Base-by-base conservation (phyloP, 1,140 invertebrate species). In the Meloidogyne hapla region DNA sequence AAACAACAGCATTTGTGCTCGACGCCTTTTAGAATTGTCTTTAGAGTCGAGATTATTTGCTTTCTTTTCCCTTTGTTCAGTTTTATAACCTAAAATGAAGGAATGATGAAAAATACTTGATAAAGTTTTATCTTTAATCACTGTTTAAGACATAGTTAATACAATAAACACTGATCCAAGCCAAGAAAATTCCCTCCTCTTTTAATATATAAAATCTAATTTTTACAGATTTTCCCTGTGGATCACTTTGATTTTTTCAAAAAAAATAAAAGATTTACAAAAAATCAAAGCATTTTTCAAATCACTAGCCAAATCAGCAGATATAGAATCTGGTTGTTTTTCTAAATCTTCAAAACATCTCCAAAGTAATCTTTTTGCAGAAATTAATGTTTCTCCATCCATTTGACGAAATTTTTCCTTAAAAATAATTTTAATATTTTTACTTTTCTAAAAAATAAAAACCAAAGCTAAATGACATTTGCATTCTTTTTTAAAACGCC, bases 401-500 rank as follows among this genome's bases (percentile, higher is more conserved):
- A 42, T 63, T 38, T 73, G 26, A 21, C 70, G 42, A 28, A 73
- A 73, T 62, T 73, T 73, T 21, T 73, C 70, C 70, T 73, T 18
- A 21, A 73, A 72, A 72, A 28, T 21, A 56, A 18, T 15, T 56
- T 45, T 45, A 45, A 15, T 56, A 56, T 56, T n/a, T 18, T n/a
- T 56, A 6, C 12, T 18, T 18, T n/a, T 18, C 5, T 48, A 62
- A 62, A 21, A 18, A 25, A 72, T 26, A 38, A 10, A 15, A 23
- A 63, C 70, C 15, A 73, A 64, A n/a, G 48, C 42, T 63, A 73
- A 64, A 73, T 73, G 70, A 21, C 70, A 73, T 62, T 73, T 73
- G 48, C 40, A 4, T 64, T 73, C 70, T 28, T 64, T 73, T 62
- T 73, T 73, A 38, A 73, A 73, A 10, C 28, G 61, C 15, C 33